phyloP scores from a whole-genome alignment of 2,113 vertebrate genomes.

The Otus sunia region DNA sequence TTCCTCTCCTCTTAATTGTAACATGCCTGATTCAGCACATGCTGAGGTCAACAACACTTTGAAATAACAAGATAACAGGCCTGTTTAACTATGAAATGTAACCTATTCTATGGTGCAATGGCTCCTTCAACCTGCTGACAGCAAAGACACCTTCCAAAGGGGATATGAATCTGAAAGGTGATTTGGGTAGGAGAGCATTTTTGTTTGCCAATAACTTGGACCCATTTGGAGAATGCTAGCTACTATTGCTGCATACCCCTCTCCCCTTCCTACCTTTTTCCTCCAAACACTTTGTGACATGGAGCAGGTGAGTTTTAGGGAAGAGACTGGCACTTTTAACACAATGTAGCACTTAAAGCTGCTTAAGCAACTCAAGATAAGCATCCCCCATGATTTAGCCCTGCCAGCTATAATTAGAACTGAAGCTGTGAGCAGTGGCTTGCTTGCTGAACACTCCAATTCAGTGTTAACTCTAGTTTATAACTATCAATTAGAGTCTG shows the following conservation, averaged over 20 bases:
- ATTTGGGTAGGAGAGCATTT: not conserved
- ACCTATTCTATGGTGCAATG: not conserved
- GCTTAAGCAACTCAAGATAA: not conserved
- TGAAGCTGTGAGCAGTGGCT: not conserved
- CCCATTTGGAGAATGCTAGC: not conserved
- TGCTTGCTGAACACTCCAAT: not conserved
- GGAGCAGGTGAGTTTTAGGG: not conserved
- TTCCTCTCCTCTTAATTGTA: not conserved
- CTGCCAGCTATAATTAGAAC: not conserved
- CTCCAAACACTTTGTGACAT: not conserved
- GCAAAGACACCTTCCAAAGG: not conserved
- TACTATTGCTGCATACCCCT: fast-evolving
- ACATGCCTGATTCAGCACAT: not conserved
- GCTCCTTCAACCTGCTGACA: not conserved
- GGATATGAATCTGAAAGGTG: not conserved
- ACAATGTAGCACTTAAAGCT: not conserved
- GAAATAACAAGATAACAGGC: not conserved
- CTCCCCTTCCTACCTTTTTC: not conserved
- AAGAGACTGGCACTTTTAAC: not conserved
- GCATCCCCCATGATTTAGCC: not conserved
- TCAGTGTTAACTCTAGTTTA: not conserved
- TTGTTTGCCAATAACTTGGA: not conserved
- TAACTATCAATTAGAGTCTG: not conserved
- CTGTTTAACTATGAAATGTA: not conserved
- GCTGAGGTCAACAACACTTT: not conserved